A percentile compares a stretch with the other conserved stretches of the same genome.
These are phyloP conservation scores for Galerucella calmariensis DNA, from an alignment of 2,888 invertebrate species.

Conservation along the genomic window DNA sequence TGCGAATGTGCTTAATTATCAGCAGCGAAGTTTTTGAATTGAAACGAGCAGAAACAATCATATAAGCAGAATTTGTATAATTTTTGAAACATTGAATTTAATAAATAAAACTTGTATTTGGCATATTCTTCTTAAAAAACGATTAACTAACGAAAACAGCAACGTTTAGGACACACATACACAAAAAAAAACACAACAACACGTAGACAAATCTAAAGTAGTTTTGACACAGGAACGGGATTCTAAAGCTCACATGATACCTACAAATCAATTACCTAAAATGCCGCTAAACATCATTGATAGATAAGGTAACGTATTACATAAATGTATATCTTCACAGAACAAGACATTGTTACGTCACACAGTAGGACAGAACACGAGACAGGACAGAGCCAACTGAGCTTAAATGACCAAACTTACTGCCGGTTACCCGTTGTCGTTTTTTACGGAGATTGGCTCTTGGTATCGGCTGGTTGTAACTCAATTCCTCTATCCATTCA, in stretches of 20 bases:
- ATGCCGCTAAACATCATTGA: slow-evolving; percentile 38
- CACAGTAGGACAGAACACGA: slow-evolving; percentile 35
- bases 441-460: slow-evolving; percentile 51
- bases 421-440: slow-evolving; percentile 51
- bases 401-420: slow-evolving; percentile 53
- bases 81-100: background rate
- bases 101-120: slow-evolving; percentile 25
- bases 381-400: slow-evolving; percentile 42
- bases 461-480: slow-evolving; percentile 42
- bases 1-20: no score
- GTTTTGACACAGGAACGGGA: slow-evolving; percentile 35
- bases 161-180: slow-evolving; percentile 38
- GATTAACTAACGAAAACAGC: slow-evolving; percentile 15
- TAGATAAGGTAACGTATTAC: slow-evolving; percentile 40
- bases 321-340: slow-evolving; percentile 23
- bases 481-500: slow-evolving; percentile 52
- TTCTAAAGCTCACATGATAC: slow-evolving; percentile 36
- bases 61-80: slow-evolving; percentile 1
- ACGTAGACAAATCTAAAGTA: slow-evolving; percentile 40
- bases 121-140: slow-evolving; percentile 39
- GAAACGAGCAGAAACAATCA: background rate
- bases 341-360: slow-evolving; percentile 22
- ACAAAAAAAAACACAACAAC: slow-evolving; percentile 18
- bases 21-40: no score
- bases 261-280: slow-evolving; percentile 41